These are phyloP conservation scores for Liodrosophila aerea DNA, from an alignment of 2,888 invertebrate species.

Conservation along the genomic window DNA sequence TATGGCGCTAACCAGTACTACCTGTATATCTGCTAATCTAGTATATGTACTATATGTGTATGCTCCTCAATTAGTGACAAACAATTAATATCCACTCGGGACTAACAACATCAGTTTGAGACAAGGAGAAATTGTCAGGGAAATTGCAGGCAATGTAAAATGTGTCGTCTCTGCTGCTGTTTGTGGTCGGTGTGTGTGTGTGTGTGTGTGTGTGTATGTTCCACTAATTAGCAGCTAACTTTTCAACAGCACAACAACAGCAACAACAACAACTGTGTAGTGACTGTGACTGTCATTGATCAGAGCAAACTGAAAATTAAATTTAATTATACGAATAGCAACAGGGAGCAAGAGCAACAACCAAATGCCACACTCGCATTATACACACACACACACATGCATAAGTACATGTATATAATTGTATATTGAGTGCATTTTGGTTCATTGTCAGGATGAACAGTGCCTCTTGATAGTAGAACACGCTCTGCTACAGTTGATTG, in stretches of 20 bases:
- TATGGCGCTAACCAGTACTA: neutral
- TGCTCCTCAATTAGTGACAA: constrained; percentile 23
- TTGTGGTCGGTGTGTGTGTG: neutral
- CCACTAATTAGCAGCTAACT: constrained; percentile 37
- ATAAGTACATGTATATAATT: no score
- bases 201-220: constrained; percentile 2
- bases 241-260: constrained; percentile 9
- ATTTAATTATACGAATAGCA: constrained; percentile 32
- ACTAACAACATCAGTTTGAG: constrained; percentile 5
- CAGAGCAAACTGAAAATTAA: constrained; percentile 38
- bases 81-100: constrained; percentile 31
- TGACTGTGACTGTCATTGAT: constrained; percentile 1
- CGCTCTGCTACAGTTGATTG: no score
- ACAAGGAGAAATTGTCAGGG: constrained; percentile 15
- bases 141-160: constrained; percentile 19
- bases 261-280: neutral
- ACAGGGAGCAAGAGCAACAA: neutral
- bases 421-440: no score
- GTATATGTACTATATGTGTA: neutral
- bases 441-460: no score
- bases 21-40: neutral
- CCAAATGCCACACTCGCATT: constrained; percentile 2
- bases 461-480: no score
- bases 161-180: constrained; percentile 3
- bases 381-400: constrained; percentile 4